Evolutionary conservation across 2,797 vertebrate genomes (phyloP).

Genomic region (Characodon lateralis): DNA sequence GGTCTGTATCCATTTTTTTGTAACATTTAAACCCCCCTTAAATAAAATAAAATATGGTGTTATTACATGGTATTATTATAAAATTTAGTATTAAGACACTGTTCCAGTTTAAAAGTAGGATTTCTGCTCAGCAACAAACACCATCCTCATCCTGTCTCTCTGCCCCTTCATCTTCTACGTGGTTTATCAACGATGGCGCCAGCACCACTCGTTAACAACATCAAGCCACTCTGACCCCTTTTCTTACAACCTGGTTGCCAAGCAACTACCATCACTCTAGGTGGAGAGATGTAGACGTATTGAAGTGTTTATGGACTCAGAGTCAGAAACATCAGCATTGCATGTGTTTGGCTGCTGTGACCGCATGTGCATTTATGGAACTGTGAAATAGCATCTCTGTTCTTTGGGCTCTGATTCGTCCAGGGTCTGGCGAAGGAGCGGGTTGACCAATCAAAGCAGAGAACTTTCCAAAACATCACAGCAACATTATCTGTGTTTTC

Average conservation of each 20-base stretch:
- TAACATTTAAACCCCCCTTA: too few species aligned
- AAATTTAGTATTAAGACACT: neutral
- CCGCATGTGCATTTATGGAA: neutral
- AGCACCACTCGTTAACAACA: slow-evolving; percentile 2
- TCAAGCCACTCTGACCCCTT: slow-evolving; percentile 18
- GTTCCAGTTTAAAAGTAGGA: neutral
- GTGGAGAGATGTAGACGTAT: too few species aligned
- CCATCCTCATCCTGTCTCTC: slow-evolving; percentile 6
- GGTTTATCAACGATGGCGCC: slow-evolving; percentile 6
- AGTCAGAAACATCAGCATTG: neutral
- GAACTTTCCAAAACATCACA: slow-evolving; percentile 23
- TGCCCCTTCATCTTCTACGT: slow-evolving; percentile 10
- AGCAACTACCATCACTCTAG: slow-evolving; percentile 15
- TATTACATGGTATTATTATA: too few species aligned
- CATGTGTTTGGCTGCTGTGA: slow-evolving; percentile 7
- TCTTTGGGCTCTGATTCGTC: slow-evolving; percentile 16
- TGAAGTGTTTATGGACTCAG: too few species aligned
- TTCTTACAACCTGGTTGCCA: slow-evolving; percentile 1
- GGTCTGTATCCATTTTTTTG: too few species aligned
- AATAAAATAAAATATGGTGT: too few species aligned
- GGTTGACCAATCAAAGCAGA: slow-evolving; percentile 15
- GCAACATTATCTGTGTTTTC: neutral
- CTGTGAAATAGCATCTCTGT: slow-evolving; percentile 6
- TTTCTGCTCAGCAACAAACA: neutral
- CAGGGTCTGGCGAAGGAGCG: neutral